Evolutionary conservation across 1,140 invertebrate genomes (phyloP).

Genomic region (Venustaconcha ellipsiformis): DNA sequence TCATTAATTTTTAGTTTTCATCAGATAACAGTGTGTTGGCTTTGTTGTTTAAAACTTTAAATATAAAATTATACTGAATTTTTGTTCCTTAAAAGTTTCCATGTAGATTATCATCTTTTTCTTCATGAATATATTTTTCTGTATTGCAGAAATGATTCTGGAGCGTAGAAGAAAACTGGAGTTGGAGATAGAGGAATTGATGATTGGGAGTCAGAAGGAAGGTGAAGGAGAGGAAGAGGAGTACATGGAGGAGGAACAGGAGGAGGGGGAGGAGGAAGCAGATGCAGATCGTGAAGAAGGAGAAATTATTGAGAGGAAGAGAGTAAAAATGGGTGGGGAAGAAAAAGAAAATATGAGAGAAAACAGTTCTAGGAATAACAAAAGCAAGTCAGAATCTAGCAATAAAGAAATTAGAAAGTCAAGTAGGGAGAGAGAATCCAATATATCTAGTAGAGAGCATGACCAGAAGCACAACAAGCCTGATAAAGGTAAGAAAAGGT

Average conservation of each 20-base stretch:
- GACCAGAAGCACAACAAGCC: background rate
- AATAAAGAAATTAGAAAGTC: slow-evolving; percentile 3
- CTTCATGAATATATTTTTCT: too few relatives aligned
- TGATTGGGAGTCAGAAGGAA: slow-evolving; percentile 13
- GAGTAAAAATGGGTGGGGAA: slow-evolving; percentile 19
- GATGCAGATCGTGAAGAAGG: slow-evolving; percentile 6
- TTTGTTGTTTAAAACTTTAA: too few relatives aligned
- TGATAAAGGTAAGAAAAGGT: slow-evolving; percentile 5
- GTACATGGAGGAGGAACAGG: slow-evolving; percentile 19
- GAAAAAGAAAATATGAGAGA: slow-evolving; percentile 10
- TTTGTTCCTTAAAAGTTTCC: too few relatives aligned
- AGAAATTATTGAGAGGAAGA: slow-evolving; percentile 15
- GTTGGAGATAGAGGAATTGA: slow-evolving; percentile 23
- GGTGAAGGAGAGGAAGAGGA: slow-evolving; percentile 7
- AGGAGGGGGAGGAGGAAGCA: slow-evolving; percentile 2
- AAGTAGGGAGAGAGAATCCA: slow-evolving; percentile 3
- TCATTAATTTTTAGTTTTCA: too few relatives aligned
- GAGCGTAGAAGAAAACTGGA: slow-evolving; percentile 25
- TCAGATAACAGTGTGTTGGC: too few relatives aligned
- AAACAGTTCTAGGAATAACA: slow-evolving; percentile 8
- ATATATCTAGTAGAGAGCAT: slow-evolving; percentile 8
- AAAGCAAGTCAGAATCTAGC: background rate
- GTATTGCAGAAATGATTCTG: too few relatives aligned
- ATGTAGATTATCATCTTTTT: too few relatives aligned
- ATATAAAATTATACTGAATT: too few relatives aligned